phyloP scores from a whole-genome alignment of 1,140 invertebrate genomes.

The Venustaconcha ellipsiformis region DNA sequence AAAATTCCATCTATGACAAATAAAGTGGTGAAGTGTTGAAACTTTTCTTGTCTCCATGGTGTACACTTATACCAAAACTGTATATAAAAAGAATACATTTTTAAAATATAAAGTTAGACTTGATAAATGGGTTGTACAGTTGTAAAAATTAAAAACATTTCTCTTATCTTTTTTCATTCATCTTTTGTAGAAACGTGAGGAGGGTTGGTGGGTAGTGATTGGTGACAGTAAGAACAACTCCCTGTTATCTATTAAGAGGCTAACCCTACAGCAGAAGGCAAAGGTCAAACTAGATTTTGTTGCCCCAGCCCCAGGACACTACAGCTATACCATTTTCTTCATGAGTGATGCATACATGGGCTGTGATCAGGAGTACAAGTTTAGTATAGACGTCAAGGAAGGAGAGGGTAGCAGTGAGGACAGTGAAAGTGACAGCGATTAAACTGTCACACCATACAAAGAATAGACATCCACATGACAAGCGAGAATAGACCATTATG shows the following conservation, averaged over 20 bases:
- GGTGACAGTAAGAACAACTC: conserved; percentile 96
- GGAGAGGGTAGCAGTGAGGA: conserved; percentile 66
- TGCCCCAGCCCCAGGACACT: conserved; percentile 81
- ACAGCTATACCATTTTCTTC: conserved; percentile 96
- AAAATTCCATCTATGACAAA: no score
- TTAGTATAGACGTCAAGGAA: conserved; percentile 81
- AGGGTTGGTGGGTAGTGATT: conserved; percentile 99
- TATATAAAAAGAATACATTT: no score
- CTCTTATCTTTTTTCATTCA: conserved; percentile 16
- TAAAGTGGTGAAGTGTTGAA: no score
- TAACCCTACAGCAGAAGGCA: conserved; percentile 93
- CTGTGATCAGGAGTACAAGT: conserved; percentile 80
- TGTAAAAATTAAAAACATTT: no score
- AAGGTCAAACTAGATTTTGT: conserved; percentile 97
- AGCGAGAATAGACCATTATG: no score
- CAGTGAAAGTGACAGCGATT: conserved; percentile 64
- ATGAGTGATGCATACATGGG: conserved; percentile 99
- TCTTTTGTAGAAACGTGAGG: conserved; percentile 85
- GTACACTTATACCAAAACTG: no score
- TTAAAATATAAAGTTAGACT: no score
- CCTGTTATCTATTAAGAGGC: conserved; percentile 94
- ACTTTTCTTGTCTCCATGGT: no score
- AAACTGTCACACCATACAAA: not conserved
- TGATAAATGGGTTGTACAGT: no score
- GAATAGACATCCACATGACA: not conserved